Conservation (phyloP, 2,888 invertebrate species). For the Timandra comae region DNA sequence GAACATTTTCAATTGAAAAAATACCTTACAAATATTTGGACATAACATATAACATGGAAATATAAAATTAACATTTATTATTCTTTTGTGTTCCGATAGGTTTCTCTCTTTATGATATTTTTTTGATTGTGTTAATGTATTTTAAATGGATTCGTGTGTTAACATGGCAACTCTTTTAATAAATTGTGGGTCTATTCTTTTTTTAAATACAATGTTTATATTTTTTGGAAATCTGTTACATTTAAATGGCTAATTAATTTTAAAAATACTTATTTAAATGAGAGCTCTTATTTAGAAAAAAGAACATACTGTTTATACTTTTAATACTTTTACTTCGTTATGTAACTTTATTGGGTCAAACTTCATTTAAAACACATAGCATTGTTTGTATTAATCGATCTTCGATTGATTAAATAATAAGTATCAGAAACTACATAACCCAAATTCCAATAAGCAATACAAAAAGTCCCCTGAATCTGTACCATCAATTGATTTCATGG, state of each 20-base stretch:
- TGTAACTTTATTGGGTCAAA: too few species aligned
- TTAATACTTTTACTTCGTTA: too few species aligned
- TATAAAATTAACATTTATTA: slow-evolving; percentile 15
- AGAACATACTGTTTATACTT: too few species aligned
- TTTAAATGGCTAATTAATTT: too few species aligned
- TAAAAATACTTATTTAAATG: too few species aligned
- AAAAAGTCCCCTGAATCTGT: slow-evolving; percentile 17
- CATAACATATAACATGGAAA: slow-evolving; percentile 13
- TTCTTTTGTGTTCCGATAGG: slow-evolving; percentile 12
- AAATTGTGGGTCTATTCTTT: not conserved
- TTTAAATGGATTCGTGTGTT: too few species aligned
- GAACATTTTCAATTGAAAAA: slow-evolving; percentile 35
- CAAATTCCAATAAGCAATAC: not conserved
- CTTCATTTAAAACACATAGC: too few species aligned
- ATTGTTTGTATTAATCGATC: too few species aligned
- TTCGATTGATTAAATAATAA: too few species aligned
- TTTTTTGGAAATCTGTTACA: not conserved
- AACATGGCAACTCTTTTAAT: not conserved
- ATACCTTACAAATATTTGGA: slow-evolving; percentile 19
- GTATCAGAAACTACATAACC: too few species aligned
- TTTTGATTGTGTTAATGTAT: not conserved
- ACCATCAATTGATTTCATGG: slow-evolving; percentile 22
- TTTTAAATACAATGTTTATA: slow-evolving; percentile 1
- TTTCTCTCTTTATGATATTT: slow-evolving; percentile 3
- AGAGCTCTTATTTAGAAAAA: too few species aligned